phyloP scores from a whole-genome alignment of 2,113 vertebrate species.

The Mugil cephalus region DNA sequence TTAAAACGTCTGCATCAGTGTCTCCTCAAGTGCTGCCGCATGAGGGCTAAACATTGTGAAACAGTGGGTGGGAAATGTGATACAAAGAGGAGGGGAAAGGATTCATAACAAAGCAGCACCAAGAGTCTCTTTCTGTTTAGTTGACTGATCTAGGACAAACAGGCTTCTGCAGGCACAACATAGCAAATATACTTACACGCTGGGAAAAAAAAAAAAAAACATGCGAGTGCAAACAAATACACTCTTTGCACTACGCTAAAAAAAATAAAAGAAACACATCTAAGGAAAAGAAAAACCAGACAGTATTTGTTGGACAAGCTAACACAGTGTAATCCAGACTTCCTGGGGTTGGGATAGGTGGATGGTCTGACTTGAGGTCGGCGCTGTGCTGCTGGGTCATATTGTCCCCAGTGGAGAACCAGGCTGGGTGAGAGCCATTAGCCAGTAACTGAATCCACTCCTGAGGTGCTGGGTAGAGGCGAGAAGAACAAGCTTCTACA shows the following conservation, averaged over 20 bases:
- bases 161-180: constrained; percentile 21
- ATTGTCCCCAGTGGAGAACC: constrained; percentile 50
- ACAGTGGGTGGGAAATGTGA: constrained; percentile 3
- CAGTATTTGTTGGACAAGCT: background rate
- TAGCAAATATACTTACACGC: background rate
- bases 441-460: constrained; percentile 66
- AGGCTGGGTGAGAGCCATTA: constrained; percentile 64
- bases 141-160: constrained; percentile 30
- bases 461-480: constrained; percentile 47
- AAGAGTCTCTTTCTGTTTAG: constrained; percentile 8
- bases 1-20: constrained; percentile 46
- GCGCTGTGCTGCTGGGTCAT: constrained; percentile 53
- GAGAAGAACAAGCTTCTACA: constrained; percentile 43
- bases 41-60: constrained; percentile 45
- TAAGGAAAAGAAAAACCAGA: background rate
- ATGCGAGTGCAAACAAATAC: background rate
- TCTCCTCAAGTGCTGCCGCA: constrained; percentile 23
- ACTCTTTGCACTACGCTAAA: background rate
- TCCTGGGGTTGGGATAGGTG: background rate
- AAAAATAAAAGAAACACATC: background rate
- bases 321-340: background rate
- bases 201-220: constrained; percentile 8
- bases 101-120: constrained; percentile 12
- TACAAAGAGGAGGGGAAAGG: constrained; percentile 3
- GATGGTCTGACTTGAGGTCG: constrained; percentile 38